These are phyloP conservation scores for Eulithis testata DNA, from an alignment of 2,888 invertebrate genomes.

Conservation along the genomic window DNA sequence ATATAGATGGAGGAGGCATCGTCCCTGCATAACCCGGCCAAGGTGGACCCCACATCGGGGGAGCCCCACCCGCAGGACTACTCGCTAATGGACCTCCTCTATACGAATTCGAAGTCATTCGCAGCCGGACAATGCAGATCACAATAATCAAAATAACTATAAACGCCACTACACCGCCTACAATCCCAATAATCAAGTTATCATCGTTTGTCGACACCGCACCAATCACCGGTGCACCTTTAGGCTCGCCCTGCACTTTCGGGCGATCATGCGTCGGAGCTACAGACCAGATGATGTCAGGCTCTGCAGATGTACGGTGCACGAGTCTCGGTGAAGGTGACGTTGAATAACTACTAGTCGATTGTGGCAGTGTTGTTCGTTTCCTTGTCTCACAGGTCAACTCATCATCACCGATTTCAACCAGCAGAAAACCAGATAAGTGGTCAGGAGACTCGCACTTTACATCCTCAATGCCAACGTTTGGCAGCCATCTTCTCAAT, in stretches of 20 bases:
- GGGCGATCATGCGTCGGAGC: conserved; percentile 88
- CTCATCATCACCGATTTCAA: conserved; percentile 92
- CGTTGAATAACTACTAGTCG: conserved; percentile 71
- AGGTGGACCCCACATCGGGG: conserved; percentile 84
- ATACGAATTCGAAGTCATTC: conserved; percentile 88
- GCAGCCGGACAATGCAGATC: conserved; percentile 93
- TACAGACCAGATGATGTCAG: conserved; percentile 95
- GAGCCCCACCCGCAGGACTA: conserved; percentile 85
- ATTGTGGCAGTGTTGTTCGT: conserved; percentile 75
- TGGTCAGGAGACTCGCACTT: conserved; percentile 89
- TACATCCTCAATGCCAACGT: conserved; percentile 85
- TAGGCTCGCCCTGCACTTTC: conserved; percentile 83
- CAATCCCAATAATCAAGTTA: conserved; percentile 97
- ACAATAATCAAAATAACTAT: conserved; percentile 94
- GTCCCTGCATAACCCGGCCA: conserved; percentile 85
- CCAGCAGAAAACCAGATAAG: conserved; percentile 87
- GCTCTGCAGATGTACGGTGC: conserved; percentile 88
- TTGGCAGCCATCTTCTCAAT: conserved; percentile 90
- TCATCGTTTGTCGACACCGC: conserved; percentile 90
- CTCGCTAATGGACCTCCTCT: conserved; percentile 88
- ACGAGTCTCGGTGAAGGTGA: conserved; percentile 80
- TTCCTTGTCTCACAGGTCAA: conserved; percentile 90
- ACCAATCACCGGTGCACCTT: conserved; percentile 83
- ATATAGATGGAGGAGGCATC: conserved; percentile 84
- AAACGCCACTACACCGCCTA: conserved; percentile 96